Conservation (phyloP, 2,888 invertebrate species). For the Augiades crinisus region DNA sequence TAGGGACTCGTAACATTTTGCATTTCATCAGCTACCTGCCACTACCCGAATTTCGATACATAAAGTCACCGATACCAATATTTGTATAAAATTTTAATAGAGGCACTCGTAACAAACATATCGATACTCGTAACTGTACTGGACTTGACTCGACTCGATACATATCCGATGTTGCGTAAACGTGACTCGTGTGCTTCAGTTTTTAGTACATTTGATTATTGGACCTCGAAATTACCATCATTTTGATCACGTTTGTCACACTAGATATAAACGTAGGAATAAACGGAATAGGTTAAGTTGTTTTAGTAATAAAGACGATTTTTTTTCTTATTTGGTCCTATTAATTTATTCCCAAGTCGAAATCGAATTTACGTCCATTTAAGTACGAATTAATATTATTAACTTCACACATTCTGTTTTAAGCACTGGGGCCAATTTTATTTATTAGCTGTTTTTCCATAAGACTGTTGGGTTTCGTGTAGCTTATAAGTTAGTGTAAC, state of each 20-base stretch:
- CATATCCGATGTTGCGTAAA: no score
- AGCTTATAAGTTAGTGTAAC: constrained; percentile 15
- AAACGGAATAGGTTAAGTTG: neutral
- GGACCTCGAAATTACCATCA: no score
- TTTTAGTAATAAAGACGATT: neutral
- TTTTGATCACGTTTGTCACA: neutral
- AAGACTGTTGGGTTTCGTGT: constrained; percentile 16
- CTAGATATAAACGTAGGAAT: neutral
- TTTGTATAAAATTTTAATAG: no score
- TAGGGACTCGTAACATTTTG: neutral
- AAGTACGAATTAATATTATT: constrained; percentile 26
- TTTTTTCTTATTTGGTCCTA: constrained; percentile 29
- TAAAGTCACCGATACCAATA: no score
- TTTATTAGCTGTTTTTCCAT: constrained; percentile 26
- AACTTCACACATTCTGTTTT: constrained; percentile 29
- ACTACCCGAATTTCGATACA: no score
- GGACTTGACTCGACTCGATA: no score
- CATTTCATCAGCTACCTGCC: neutral
- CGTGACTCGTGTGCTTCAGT: no score
- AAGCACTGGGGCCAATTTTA: constrained; percentile 35
- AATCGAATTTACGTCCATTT: constrained; percentile 30
- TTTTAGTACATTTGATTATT: no score
- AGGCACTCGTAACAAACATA: no score
- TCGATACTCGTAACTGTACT: no score
- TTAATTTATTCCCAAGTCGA: constrained; percentile 14